phyloP scores from a whole-genome alignment of 1,140 invertebrate species.

The Zaprionus tsacasi region DNA sequence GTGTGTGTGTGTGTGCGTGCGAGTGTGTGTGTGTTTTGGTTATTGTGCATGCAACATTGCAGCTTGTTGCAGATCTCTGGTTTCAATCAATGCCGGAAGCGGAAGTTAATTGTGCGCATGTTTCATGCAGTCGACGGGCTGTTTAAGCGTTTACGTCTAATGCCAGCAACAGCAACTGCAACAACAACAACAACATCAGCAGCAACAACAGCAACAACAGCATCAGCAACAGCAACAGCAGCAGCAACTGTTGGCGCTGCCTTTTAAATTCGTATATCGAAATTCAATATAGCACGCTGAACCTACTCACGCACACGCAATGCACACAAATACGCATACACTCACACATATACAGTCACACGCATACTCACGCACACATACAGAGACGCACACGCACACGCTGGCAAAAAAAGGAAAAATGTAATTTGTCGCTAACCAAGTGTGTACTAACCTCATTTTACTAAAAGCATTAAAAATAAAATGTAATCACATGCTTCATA shows the following conservation, averaged over 20 bases:
- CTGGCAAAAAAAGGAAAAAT: slow-evolving; percentile 35
- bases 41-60: slow-evolving; percentile 41
- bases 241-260: slow-evolving; percentile 32
- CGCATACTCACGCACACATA: slow-evolving; percentile 1
- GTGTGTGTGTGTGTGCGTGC: neutral
- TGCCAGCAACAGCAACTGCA: slow-evolving; percentile 19
- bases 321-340: neutral
- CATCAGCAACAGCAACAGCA: slow-evolving; percentile 20
- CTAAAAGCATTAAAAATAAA: slow-evolving; percentile 83
- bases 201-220: neutral
- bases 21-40: slow-evolving; percentile 14
- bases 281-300: slow-evolving; percentile 40
- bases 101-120: slow-evolving; percentile 77
- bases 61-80: slow-evolving; percentile 30
- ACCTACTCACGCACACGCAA: neutral
- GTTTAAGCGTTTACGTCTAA: slow-evolving; percentile 25
- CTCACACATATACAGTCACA: neutral
- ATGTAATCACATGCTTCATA: slow-evolving; percentile 83
- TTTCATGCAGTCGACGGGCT: slow-evolving; percentile 45
- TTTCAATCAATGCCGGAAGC: slow-evolving; percentile 77
- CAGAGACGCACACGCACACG: neutral
- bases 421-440: slow-evolving; percentile 82
- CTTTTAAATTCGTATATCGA: slow-evolving; percentile 33
- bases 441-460: slow-evolving; percentile 82
- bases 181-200: neutral